Percentiles rank a stretch among this genome's conserved stretches.
phyloP scores from a whole-genome alignment of 2,797 vertebrate species.

The Bryconaethiops microstoma region DNA sequence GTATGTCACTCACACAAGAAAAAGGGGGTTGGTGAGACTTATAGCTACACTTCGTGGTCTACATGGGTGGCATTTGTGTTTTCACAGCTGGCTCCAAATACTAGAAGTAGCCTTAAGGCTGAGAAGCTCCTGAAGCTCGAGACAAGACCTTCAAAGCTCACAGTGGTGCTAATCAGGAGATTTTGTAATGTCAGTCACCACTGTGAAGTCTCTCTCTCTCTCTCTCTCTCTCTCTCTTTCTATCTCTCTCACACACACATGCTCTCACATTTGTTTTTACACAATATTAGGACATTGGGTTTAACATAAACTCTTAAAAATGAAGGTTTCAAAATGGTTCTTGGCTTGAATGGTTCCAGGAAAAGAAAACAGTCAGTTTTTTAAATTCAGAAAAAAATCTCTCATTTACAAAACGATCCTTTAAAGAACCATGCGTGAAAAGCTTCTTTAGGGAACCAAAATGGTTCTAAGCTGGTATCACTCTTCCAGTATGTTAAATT shows the following conservation, averaged over 20 bases:
- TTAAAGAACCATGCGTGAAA: background rate
- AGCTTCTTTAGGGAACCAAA: too few relatives aligned
- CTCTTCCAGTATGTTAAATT: too few relatives aligned
- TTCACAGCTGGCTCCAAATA: slow-evolving; percentile 77
- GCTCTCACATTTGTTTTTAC: slow-evolving; percentile 8
- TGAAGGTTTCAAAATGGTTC: background rate
- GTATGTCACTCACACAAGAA: slow-evolving; percentile 37
- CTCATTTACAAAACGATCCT: too few relatives aligned
- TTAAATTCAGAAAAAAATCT: too few relatives aligned
- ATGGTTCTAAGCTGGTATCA: too few relatives aligned
- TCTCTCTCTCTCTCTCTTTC: too few relatives aligned
- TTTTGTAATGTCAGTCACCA: slow-evolving; percentile 53
- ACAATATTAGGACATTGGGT: background rate
- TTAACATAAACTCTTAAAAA: background rate
- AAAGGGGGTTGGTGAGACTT: slow-evolving; percentile 10
- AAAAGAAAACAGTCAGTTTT: too few relatives aligned
- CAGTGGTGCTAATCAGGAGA: slow-evolving; percentile 49
- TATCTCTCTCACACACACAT: background rate
- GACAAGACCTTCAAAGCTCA: slow-evolving; percentile 51
- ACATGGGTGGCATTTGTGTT: slow-evolving; percentile 77
- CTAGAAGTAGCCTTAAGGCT: slow-evolving; percentile 56
- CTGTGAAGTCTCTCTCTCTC: background rate
- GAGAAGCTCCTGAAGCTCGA: slow-evolving; percentile 53
- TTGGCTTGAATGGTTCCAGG: background rate
- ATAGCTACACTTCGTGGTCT: background rate